Conservation (phyloP, 2,888 invertebrate genomes). For the Pristionchus mayeri region DNA sequence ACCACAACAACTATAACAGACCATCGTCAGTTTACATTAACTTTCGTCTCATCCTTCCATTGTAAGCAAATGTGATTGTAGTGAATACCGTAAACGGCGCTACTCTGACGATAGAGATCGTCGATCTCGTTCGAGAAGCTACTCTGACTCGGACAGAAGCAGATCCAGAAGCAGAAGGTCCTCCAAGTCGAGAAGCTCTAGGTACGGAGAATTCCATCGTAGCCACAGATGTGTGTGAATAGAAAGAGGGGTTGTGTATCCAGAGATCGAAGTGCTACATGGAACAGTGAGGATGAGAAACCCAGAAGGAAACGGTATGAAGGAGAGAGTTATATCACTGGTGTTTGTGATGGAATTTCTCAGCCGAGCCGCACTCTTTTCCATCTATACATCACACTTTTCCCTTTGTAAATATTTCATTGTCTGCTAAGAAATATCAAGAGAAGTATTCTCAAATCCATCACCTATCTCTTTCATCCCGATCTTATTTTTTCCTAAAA, state of each 20-base stretch:
- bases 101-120: slow-evolving; percentile 41
- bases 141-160: slow-evolving; percentile 32
- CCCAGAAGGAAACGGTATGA: slow-evolving; percentile 14
- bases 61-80: background rate
- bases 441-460: background rate
- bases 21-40: background rate
- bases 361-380: background rate
- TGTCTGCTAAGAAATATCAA: background rate
- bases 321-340: background rate
- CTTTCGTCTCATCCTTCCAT: background rate
- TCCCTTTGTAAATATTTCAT: background rate
- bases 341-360: slow-evolving; percentile 13
- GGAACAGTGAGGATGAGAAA: slow-evolving; percentile 46
- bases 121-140: slow-evolving; percentile 38
- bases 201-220: slow-evolving; percentile 23
- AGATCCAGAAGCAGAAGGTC: slow-evolving; percentile 43
- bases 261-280: slow-evolving; percentile 32
- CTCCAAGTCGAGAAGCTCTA: slow-evolving; percentile 32
- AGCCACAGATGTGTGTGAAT: background rate
- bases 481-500: background rate
- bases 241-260: slow-evolving; percentile 10
- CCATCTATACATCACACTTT: background rate
- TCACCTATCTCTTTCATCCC: background rate
- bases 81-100: slow-evolving; percentile 34
- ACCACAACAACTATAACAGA: background rate